Evolutionary conservation across 1,140 invertebrate genomes (phyloP).

Genomic region (Macrostomum lignano): DNA sequence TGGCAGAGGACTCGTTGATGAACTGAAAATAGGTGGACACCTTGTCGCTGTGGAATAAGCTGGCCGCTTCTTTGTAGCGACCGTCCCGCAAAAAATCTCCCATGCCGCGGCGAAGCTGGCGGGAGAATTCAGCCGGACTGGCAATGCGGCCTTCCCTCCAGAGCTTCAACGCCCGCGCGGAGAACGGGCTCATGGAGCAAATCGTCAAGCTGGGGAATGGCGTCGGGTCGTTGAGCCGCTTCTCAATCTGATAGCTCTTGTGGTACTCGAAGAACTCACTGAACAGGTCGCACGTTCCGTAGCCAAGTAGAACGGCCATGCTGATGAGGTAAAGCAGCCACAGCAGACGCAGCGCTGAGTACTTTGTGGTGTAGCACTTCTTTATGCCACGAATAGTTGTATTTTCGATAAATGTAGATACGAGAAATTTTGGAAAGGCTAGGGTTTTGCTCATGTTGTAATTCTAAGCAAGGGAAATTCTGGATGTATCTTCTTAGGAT

Average conservation of each 20-base stretch:
- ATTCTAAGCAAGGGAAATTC: no score
- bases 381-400: no score
- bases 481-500: no score
- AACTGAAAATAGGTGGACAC: no score
- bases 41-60: no score
- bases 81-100: no score
- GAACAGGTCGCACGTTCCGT: not conserved
- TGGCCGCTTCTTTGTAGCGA: no score
- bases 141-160: not conserved
- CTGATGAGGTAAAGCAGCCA: conserved; percentile 3
- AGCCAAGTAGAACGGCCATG: not conserved
- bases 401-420: no score
- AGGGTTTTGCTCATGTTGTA: no score
- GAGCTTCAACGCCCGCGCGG: not conserved
- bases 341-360: not conserved
- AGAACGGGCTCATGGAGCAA: conserved; percentile 5
- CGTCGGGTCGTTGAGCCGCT: not conserved
- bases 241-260: conserved; percentile 1
- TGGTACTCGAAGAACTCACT: conserved; percentile 1
- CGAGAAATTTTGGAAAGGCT: no score
- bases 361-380: conserved; percentile 1
- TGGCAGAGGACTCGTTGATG: no score
- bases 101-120: no score
- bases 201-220: conserved; percentile 4
- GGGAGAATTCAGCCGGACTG: not conserved